phyloP scores from a whole-genome alignment of 2,888 invertebrate genomes.

The Zele albiditarsus region DNA sequence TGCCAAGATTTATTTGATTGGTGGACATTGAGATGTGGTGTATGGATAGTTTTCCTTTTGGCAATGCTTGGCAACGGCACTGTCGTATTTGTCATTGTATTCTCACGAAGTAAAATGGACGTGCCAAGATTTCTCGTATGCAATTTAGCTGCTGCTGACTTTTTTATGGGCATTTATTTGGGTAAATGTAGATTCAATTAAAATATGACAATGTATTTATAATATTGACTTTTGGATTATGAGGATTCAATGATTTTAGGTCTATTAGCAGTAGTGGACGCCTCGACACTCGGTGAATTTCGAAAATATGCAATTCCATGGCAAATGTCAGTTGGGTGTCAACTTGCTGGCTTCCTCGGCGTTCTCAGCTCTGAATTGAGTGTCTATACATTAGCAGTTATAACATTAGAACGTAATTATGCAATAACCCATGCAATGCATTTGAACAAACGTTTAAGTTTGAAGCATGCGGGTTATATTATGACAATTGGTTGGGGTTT shows the following conservation, averaged over 20 bases:
- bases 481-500: conserved; percentile 96
- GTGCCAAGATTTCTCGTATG: conserved; percentile 97
- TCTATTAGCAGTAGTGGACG: conserved; percentile 95
- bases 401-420: conserved; percentile 95
- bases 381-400: conserved; percentile 96
- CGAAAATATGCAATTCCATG: conserved; percentile 97
- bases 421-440: conserved; percentile 99
- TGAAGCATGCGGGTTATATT: conserved; percentile 92
- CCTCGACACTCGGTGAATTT: conserved; percentile 95
- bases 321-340: conserved; percentile 96
- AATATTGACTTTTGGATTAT: background rate
- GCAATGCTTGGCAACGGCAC: conserved; percentile 97
- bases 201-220: background rate
- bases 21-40: conserved; percentile 97
- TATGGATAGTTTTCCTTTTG: conserved; percentile 96
- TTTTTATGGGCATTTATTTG: conserved; percentile 96
- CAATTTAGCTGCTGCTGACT: conserved; percentile 96
- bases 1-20: conserved; percentile 97
- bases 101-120: conserved; percentile 94
- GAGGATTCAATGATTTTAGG: conserved; percentile 74
- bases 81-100: conserved; percentile 94
- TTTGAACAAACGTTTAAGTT: conserved; percentile 92
- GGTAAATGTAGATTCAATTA: conserved; percentile 73
- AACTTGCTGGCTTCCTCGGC: conserved; percentile 94
- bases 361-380: conserved; percentile 95